Percentiles rank a stretch among this genome's conserved stretches.
phyloP scores from a whole-genome alignment of 2,113 vertebrate genomes.

The Macrotus californicus region DNA sequence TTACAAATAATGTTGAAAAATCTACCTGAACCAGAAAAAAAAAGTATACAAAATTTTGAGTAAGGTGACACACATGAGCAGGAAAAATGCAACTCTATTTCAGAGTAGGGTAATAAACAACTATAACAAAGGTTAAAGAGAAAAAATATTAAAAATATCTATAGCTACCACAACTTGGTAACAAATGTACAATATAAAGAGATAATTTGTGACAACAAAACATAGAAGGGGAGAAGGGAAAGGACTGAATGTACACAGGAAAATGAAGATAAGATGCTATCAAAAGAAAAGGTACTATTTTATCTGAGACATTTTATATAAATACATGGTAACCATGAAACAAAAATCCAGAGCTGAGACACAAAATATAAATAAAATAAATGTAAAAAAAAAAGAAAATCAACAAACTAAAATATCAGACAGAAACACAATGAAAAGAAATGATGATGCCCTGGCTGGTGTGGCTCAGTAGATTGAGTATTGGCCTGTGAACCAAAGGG shows the following conservation, averaged over 20 bases:
- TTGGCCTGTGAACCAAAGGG: no score
- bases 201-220: not conserved
- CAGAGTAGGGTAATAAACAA: not conserved
- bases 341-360: not conserved
- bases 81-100: not conserved
- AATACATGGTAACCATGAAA: not conserved
- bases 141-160: not conserved
- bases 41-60: not conserved
- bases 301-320: not conserved
- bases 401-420: not conserved
- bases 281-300: not conserved
- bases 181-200: not conserved
- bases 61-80: not conserved
- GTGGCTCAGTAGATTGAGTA: no score
- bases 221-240: not conserved
- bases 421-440: not conserved
- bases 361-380: not conserved
- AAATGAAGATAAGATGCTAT: not conserved
- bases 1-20: not conserved
- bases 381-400: not conserved
- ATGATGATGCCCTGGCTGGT: not conserved
- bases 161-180: not conserved
- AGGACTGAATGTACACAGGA: not conserved
- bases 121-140: not conserved
- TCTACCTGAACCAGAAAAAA: not conserved